Evolutionary conservation across 2,888 invertebrate species (phyloP).

Genomic region (Barypeithes pellucidus): DNA sequence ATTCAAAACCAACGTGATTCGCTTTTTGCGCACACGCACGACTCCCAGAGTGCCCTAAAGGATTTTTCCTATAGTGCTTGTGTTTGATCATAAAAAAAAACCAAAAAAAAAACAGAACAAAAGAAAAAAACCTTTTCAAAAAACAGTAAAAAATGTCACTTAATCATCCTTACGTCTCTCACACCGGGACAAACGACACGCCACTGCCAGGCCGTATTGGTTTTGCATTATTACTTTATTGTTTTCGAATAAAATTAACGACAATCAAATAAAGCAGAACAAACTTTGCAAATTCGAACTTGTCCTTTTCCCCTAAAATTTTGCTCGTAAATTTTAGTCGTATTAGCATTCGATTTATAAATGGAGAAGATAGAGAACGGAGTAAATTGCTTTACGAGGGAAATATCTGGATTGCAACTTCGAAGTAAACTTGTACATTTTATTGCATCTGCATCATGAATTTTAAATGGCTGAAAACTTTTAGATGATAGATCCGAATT

Average conservation of each 20-base stretch:
- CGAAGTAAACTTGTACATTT: conserved; percentile 35
- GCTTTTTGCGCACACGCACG: no score
- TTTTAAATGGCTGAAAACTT: conserved; percentile 1
- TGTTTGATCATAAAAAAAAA: no score
- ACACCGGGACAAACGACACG: no score
- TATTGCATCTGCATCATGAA: conserved; percentile 20
- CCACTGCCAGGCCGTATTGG: no score
- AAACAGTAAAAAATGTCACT: no score
- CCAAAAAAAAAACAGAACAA: no score
- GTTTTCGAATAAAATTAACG: conserved; percentile 14
- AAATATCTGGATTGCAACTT: conserved; percentile 30
- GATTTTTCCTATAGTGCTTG: no score
- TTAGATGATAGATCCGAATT: neutral
- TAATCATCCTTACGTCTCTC: no score
- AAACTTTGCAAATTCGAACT: conserved; percentile 34
- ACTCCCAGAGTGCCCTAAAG: no score
- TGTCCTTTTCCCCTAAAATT: conserved; percentile 30
- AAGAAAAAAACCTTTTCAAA: no score
- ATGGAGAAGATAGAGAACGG: conserved; percentile 31
- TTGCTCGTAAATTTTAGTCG: conserved; percentile 28
- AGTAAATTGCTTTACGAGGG: conserved; percentile 35
- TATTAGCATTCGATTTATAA: conserved; percentile 44
- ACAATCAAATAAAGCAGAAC: conserved; percentile 30
- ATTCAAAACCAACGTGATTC: no score
- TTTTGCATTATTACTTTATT: neutral